Evolutionary conservation across 1,140 invertebrate genomes (phyloP).

Genomic region (Cephus cinctus): DNA sequence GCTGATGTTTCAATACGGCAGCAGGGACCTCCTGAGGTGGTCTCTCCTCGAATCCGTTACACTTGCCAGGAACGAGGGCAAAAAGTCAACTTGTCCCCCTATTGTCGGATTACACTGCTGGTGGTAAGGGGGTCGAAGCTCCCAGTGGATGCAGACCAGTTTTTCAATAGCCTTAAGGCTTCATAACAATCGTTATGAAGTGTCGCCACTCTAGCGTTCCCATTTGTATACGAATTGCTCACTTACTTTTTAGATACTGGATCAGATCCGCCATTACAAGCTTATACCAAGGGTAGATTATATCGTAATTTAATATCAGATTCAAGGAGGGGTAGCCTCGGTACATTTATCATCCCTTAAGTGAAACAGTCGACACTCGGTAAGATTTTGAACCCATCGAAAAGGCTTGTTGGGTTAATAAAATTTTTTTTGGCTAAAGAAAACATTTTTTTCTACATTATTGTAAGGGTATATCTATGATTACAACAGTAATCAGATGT

Average conservation of each 20-base stretch:
- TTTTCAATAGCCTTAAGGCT: constrained; percentile 39
- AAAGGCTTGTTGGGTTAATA: no score
- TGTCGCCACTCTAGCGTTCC: constrained; percentile 45
- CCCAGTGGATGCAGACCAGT: constrained; percentile 40
- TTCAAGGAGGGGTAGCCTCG: no score
- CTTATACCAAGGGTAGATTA: constrained; percentile 34
- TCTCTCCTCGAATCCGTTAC: constrained; percentile 44
- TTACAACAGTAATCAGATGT: no score
- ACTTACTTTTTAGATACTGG: constrained; percentile 38
- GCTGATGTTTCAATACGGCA: no score
- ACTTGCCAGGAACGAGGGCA: constrained; percentile 37
- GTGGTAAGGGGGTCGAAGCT: constrained; percentile 15
- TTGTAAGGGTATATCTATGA: no score
- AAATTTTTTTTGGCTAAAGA: no score
- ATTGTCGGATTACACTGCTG: constrained; percentile 22
- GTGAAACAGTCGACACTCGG: no score
- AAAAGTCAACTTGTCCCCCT: constrained; percentile 30
- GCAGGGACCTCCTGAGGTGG: no score
- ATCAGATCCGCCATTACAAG: constrained; percentile 16
- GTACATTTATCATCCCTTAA: no score
- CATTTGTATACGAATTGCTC: constrained; percentile 51
- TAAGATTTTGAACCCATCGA: no score
- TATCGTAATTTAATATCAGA: constrained; percentile 42
- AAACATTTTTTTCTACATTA: no score
- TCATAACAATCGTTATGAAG: no score